Evolutionary conservation across 2,797 vertebrate genomes (phyloP).

Genomic region (Sorex maritimensis): DNA sequence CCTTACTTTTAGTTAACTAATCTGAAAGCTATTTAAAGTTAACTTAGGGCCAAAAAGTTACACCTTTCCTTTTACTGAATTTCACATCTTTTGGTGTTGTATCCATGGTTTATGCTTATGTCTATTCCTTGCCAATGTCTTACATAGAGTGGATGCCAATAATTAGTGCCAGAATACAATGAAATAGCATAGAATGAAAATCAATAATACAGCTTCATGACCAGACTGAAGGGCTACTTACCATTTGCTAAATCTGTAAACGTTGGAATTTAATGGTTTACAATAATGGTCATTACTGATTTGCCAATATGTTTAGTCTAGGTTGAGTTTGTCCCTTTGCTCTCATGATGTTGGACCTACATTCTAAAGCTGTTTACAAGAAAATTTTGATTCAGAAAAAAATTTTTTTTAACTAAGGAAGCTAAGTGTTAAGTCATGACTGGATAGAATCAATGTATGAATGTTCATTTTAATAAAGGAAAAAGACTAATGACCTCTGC

Average conservation of each 20-base stretch:
- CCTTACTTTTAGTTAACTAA: not conserved
- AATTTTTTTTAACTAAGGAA: slow-evolving; percentile 23
- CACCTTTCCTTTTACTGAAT: not conserved
- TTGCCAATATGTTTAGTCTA: not conserved
- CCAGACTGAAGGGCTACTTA: not conserved
- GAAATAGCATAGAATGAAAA: not conserved
- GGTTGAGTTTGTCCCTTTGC: not conserved
- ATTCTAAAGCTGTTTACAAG: not conserved
- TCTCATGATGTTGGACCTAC: slow-evolving; percentile 10
- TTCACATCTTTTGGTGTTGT: not conserved
- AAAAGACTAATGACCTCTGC: slow-evolving; percentile 75
- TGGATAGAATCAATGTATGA: slow-evolving; percentile 41
- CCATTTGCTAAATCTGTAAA: not conserved
- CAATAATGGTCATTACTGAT: too few relatives aligned
- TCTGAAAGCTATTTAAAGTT: not conserved
- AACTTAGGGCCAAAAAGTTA: not conserved
- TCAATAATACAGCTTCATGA: not conserved
- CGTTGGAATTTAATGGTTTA: not conserved
- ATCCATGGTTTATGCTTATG: not conserved
- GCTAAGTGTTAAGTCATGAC: not conserved
- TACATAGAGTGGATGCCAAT: not conserved
- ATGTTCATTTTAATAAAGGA: slow-evolving; percentile 73
- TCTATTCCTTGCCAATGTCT: not conserved
- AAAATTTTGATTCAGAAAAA: slow-evolving; percentile 41
- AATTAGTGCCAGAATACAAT: not conserved